phyloP scores from a whole-genome alignment of 1,140 invertebrate species.

The Apocrypta bakeri region DNA sequence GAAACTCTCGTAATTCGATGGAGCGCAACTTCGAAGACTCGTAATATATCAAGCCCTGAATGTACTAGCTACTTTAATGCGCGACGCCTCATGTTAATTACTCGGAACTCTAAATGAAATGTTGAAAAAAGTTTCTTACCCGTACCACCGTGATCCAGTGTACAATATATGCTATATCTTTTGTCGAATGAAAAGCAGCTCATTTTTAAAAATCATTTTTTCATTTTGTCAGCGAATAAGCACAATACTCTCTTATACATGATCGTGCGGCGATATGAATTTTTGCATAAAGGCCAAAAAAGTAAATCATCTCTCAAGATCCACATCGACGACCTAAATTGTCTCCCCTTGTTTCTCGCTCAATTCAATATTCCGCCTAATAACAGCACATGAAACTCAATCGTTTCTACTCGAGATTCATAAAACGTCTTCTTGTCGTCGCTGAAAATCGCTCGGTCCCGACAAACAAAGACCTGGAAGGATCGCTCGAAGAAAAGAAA shows the following conservation, averaged over 20 bases:
- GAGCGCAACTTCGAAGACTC: constrained; percentile 31
- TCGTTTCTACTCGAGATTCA: background rate
- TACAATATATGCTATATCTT: too few relatives aligned
- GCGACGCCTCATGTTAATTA: constrained; percentile 19
- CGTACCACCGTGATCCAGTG: too few relatives aligned
- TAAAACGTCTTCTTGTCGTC: background rate
- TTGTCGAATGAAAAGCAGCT: too few relatives aligned
- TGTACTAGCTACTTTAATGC: constrained; percentile 26
- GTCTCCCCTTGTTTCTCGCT: too few relatives aligned
- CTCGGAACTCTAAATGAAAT: background rate
- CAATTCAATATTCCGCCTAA: constrained; percentile 5
- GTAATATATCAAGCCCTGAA: constrained; percentile 18
- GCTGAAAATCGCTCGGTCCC: background rate
- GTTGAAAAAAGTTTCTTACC: background rate
- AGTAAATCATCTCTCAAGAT: background rate
- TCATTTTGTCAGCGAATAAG: too few relatives aligned
- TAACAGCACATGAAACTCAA: background rate
- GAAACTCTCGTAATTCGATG: constrained; percentile 30
- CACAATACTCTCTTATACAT: too few relatives aligned
- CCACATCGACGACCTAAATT: background rate
- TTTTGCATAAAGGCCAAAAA: background rate
- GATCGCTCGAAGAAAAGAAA: too few relatives aligned
- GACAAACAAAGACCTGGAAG: background rate
- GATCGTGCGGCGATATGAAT: background rate
- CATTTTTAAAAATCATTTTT: too few relatives aligned